Base-by-base conservation (phyloP, 2,888 invertebrate genomes). In the Chironomus tentans region DNA sequence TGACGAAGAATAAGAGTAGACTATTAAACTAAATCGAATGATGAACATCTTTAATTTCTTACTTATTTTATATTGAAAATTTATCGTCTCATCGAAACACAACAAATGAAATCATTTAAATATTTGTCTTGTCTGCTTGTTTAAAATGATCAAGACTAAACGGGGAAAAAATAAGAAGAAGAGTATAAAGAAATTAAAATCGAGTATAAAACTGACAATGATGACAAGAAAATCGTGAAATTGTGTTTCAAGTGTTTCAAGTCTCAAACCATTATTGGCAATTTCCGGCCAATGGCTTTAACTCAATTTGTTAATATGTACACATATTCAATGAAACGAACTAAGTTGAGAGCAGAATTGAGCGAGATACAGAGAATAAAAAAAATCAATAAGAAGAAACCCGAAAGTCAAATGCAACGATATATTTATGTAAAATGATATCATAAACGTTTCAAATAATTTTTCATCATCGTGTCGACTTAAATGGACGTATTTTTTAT, bases 281-380 rank as follows among this genome's bases (percentile, higher is more conserved):
- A 71, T 71, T 71, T 71, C 71, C 71, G 71, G 71, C 56, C 71
- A 48, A 24, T 65, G 65, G 65, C 65, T 21, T 65, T 65, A 24
- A 65, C 21, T 24, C 21, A 65, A 24, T 65, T 65, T 21, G 65
- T 65, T 21, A 13, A 24, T 65, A 22, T 21, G 21, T 65, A 24
- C 21, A 24, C 21, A 62, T 21, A 50, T 15, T 50, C 50, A 15
- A 50, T 56, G 56, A 56, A 56, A 56, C n/a, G 56, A 56, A 56
- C 18, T 56, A 56, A 56, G 56, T 56, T 56, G 18, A 56, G 56
- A 38, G 38, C 38, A 38, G 38, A 38, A 38, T 10, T 56, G 56
- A 56, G 15, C 56, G 56, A 56, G 56, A 56, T 15, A 56, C 56
- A 56, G 18, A 56, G 56, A 56, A 18, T 18, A 56, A 56, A 56